Evolutionary conservation across 2,797 vertebrate genomes (phyloP).

Genomic region (Tolypeutes matacus): DNA sequence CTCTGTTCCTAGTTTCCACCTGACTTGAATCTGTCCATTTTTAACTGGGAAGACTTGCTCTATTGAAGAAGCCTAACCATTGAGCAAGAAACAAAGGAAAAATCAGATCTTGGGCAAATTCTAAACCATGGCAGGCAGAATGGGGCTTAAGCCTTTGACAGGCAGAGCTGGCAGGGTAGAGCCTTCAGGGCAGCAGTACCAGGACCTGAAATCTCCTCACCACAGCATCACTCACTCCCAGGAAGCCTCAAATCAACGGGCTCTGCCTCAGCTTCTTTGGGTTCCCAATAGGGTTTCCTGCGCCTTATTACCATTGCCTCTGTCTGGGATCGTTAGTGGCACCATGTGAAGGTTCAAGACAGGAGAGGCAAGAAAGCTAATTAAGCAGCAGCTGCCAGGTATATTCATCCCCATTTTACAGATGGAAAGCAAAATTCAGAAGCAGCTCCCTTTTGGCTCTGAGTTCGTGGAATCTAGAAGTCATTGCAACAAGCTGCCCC

Average conservation of each 20-base stretch:
- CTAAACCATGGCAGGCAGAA: not conserved
- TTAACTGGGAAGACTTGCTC: not conserved
- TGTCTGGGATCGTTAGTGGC: not conserved
- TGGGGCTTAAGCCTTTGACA: not conserved
- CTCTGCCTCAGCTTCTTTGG: not conserved
- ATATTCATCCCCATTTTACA: too few species aligned
- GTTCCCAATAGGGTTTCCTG: not conserved
- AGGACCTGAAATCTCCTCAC: not conserved
- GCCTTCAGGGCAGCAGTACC: not conserved
- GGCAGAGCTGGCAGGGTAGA: not conserved
- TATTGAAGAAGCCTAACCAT: not conserved
- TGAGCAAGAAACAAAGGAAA: not conserved
- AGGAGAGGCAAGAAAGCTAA: not conserved
- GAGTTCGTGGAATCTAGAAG: not conserved
- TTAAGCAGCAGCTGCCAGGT: not conserved
- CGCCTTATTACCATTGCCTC: not conserved
- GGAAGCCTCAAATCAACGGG: not conserved
- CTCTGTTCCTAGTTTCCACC: not conserved
- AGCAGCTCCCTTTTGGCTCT: not conserved
- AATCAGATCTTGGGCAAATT: not conserved
- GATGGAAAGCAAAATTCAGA: too few species aligned
- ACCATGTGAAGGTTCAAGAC: not conserved
- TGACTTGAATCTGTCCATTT: not conserved
- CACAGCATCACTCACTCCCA: not conserved
- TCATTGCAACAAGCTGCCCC: not conserved